These are phyloP conservation scores for Sebastes cheni DNA, from an alignment of 2,797 vertebrate genomes.

Conservation along the genomic window DNA sequence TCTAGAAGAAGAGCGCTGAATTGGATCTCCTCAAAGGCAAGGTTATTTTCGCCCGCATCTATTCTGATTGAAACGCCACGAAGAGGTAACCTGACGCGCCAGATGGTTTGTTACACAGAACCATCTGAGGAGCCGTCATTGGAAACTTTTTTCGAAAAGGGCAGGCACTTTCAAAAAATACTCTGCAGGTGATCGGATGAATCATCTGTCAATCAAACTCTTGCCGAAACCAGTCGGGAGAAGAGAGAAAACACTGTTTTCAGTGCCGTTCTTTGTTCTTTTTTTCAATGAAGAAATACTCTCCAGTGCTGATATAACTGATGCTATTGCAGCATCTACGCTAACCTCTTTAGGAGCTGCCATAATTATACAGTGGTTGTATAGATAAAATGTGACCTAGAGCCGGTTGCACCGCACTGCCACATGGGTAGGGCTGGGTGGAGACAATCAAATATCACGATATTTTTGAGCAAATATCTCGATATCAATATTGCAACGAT, in stretches of 20 bases:
- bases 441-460: too few relatives aligned
- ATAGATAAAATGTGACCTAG: too few relatives aligned
- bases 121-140: background rate
- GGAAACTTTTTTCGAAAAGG: background rate
- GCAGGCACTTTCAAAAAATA: background rate
- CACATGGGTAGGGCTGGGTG: too few relatives aligned
- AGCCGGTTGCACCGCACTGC: too few relatives aligned
- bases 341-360: background rate
- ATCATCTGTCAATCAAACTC: background rate
- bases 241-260: too few relatives aligned
- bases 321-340: background rate
- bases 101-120: background rate
- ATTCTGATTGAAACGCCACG: conserved; percentile 19
- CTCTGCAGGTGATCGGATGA: background rate
- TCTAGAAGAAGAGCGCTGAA: conserved; percentile 8
- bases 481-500: too few relatives aligned
- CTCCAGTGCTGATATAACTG: background rate
- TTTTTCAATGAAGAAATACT: background rate
- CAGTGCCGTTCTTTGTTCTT: too few relatives aligned
- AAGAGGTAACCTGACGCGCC: background rate
- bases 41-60: background rate
- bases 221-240: background rate
- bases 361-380: too few relatives aligned
- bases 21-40: conserved; percentile 32
- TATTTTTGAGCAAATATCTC: too few relatives aligned